These are phyloP conservation scores for Drosophila persimilis DNA, from an alignment of 1,140 invertebrate genomes.

Conservation along the genomic window DNA sequence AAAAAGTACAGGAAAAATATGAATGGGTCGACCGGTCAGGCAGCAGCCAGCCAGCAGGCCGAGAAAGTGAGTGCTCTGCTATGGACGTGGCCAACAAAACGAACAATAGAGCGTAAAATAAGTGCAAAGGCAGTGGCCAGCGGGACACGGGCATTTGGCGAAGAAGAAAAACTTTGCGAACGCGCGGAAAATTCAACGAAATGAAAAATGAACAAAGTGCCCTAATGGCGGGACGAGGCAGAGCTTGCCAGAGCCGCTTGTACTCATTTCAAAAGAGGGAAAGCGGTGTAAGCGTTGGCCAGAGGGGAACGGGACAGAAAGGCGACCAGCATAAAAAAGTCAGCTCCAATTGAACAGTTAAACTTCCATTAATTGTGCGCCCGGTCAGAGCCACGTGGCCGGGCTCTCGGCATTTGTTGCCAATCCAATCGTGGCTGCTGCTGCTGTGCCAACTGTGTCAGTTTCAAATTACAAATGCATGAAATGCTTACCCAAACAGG, in stretches of 20 bases:
- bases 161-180: slow-evolving; percentile 70
- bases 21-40: slow-evolving; percentile 61
- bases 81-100: slow-evolving; percentile 72
- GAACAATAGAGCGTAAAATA: slow-evolving; percentile 82
- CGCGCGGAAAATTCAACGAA: slow-evolving; percentile 71
- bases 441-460: slow-evolving; percentile 66
- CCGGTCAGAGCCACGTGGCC: slow-evolving; percentile 49
- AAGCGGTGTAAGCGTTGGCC: background rate
- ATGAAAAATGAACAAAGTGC: slow-evolving; percentile 82
- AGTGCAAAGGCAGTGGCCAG: slow-evolving; percentile 69
- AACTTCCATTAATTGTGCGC: slow-evolving; percentile 82
- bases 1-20: slow-evolving; percentile 57
- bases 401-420: slow-evolving; percentile 12
- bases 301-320: slow-evolving; percentile 15
- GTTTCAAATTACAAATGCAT: slow-evolving; percentile 78
- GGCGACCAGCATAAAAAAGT: slow-evolving; percentile 39
- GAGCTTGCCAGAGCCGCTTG: slow-evolving; percentile 43
- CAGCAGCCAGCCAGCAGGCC: slow-evolving; percentile 30
- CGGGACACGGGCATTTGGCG: slow-evolving; percentile 39
- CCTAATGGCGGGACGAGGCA: slow-evolving; percentile 61
- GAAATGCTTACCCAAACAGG: slow-evolving; percentile 73
- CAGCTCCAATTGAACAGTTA: slow-evolving; percentile 82
- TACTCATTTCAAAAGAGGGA: slow-evolving; percentile 63
- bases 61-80: slow-evolving; percentile 60
- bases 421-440: slow-evolving; percentile 30